Percentiles rank a stretch among this genome's conserved stretches.
Evolutionary conservation across 1,140 invertebrate species (phyloP).

Genomic region (Ceratosolen fusciceps): DNA sequence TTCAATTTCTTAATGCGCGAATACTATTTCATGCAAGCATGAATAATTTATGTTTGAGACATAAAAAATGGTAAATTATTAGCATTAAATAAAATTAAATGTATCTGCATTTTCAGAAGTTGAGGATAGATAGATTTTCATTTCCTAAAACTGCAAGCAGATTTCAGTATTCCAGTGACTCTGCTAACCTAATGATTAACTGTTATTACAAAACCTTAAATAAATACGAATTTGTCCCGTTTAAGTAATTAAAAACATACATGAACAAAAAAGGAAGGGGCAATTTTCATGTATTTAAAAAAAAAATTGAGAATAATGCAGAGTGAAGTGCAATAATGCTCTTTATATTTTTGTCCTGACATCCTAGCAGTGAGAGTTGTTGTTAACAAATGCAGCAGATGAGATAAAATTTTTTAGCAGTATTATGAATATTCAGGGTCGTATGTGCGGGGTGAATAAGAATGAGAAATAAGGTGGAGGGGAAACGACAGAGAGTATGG

Average conservation of each 20-base stretch:
- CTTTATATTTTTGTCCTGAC: not conserved
- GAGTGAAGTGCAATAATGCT: not conserved
- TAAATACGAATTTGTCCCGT: conserved; percentile 19
- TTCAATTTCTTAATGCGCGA: too few relatives aligned
- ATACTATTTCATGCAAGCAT: too few relatives aligned
- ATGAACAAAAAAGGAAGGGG: too few relatives aligned
- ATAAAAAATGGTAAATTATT: too few relatives aligned
- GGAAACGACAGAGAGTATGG: not conserved
- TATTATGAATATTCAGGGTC: conserved; percentile 38
- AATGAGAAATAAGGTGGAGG: not conserved
- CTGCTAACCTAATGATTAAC: conserved; percentile 23
- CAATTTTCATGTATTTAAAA: not conserved
- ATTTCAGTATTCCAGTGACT: not conserved
- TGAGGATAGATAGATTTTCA: too few relatives aligned
- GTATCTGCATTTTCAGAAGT: too few relatives aligned
- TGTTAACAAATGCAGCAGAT: not conserved
- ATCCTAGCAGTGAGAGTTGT: not conserved
- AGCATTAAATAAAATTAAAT: too few relatives aligned
- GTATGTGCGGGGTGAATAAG: not conserved
- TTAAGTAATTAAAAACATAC: not conserved
- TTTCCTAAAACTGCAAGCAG: not conserved
- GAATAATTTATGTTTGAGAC: too few relatives aligned
- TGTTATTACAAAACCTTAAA: conserved; percentile 26
- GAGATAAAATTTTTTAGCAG: conserved; percentile 18
- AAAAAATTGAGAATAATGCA: too few relatives aligned